These are phyloP conservation scores for Cathartes aura DNA, from an alignment of 2,113 vertebrate species.

Conservation along the genomic window DNA sequence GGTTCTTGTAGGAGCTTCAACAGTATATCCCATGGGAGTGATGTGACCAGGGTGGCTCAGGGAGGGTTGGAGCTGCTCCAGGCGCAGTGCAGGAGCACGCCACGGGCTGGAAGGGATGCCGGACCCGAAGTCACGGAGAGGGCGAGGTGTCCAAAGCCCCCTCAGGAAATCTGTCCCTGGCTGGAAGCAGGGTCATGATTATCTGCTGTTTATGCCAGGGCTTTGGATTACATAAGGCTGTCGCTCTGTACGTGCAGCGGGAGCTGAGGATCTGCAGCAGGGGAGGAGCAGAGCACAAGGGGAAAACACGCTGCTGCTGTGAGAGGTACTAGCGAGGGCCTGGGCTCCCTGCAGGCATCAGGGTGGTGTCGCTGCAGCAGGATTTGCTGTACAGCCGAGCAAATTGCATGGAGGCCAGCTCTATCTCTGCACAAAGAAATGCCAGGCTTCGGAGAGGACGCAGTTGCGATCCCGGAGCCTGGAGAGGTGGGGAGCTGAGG, in stretches of 20 bases:
- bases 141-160: background rate
- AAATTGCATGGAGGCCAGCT: background rate
- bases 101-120: rapidly evolving
- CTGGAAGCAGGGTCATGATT: background rate
- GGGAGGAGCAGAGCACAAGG: constrained; percentile 32
- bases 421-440: background rate
- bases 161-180: constrained; percentile 13
- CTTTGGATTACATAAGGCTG: constrained; percentile 52
- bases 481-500: background rate
- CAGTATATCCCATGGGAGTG: rapidly evolving
- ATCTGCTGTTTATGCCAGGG: constrained; percentile 45
- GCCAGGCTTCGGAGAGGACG: background rate
- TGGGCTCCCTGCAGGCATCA: background rate
- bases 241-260: background rate
- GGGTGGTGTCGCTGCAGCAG: background rate
- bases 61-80: background rate
- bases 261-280: constrained; percentile 30
- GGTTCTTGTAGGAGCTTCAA: background rate
- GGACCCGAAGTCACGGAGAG: background rate
- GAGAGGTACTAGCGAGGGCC: background rate
- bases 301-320: background rate
- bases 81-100: rapidly evolving
- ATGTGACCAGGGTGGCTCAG: background rate
- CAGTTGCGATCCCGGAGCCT: background rate
- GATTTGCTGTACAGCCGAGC: background rate